Evolutionary conservation across 2,797 vertebrate species (phyloP).

Genomic region (Tapera naevia): DNA sequence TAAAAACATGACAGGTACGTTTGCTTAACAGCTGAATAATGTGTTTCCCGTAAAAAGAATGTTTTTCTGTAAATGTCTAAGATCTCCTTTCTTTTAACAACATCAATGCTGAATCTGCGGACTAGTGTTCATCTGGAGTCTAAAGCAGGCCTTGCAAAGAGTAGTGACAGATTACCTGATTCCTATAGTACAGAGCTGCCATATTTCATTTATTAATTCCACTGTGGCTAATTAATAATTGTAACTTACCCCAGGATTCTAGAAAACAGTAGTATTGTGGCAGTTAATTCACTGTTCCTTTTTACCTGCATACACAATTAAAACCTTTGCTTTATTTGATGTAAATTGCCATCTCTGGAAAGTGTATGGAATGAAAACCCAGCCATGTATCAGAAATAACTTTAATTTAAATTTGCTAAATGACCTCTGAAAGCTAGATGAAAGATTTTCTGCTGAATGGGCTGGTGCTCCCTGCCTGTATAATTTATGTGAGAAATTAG

Average conservation of each 20-base stretch:
- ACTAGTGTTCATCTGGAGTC: background rate
- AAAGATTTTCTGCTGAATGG: conserved; percentile 80
- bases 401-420: conserved; percentile 77
- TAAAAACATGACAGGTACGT: background rate
- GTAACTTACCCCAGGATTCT: conserved; percentile 29
- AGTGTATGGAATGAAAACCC: conserved; percentile 57
- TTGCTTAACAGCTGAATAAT: conserved; percentile 35
- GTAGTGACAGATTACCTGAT: conserved; percentile 47
- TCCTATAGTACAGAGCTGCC: background rate
- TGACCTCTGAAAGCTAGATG: conserved; percentile 78
- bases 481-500: conserved; percentile 85
- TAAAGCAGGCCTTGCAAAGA: conserved; percentile 31
- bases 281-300: conserved; percentile 47
- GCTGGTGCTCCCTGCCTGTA: conserved; percentile 73
- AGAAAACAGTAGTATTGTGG: conserved; percentile 29
- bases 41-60: conserved; percentile 23
- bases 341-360: conserved; percentile 63
- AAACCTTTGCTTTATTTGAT: conserved; percentile 59
- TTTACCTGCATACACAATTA: conserved; percentile 28
- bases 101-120: background rate
- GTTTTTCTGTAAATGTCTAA: background rate
- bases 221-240: conserved; percentile 68
- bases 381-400: conserved; percentile 73
- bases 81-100: conserved; percentile 16
- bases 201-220: conserved; percentile 48